Evolutionary conservation across 2,113 vertebrate genomes (phyloP), one percentile per base, ranked within the genome.

Genomic region (Colius striatus): DNA sequence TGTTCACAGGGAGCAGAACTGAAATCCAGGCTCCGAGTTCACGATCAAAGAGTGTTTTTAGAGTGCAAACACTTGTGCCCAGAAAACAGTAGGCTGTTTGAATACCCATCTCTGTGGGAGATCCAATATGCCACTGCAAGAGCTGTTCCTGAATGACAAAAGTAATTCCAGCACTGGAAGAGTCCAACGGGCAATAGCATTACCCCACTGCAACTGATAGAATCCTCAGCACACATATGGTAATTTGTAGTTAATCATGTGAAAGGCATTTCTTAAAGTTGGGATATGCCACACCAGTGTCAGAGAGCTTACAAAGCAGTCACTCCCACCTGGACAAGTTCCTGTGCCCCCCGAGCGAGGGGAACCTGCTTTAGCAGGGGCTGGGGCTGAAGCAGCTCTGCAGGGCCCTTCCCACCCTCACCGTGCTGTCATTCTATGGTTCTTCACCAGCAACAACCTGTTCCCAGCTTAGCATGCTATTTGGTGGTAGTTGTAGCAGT

Each of bases 81-180:
- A 77, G 78, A 76, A 91, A 94, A 72, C 41, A 85, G 71, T 34
- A 36, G 25, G 51, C 34, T 87, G 38, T 54, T 87, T 55, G 36
- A 95, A 85, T 85, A 95, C 41, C 3, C 2, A 16, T 83, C 77
- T 70, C 87, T 77, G 67, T 63, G 45, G 71, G 87, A 91, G 63
- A 87, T 70, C 63, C 63, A 91, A 43, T 48, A 70, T 60, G 72
- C 63, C 26, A 18, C n/a, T 66, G 67, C 58, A 95, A 89, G 62
- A 75, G 29, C 68, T 60, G 34, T 48, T 91, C 60, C 30, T 47
- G 43, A 85, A 71, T 45, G 32, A 76, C 62, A 92, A 50, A 91
- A 92, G 75, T 47, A 89, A 84, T 76, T 72, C 80, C 71, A 95
- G 47, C 54, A 53, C 81, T 83, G 60, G 85, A 94, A 79, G 38